Conservation (phyloP, 2,113 vertebrate species). For the Chinchilla lanigera region DNA sequence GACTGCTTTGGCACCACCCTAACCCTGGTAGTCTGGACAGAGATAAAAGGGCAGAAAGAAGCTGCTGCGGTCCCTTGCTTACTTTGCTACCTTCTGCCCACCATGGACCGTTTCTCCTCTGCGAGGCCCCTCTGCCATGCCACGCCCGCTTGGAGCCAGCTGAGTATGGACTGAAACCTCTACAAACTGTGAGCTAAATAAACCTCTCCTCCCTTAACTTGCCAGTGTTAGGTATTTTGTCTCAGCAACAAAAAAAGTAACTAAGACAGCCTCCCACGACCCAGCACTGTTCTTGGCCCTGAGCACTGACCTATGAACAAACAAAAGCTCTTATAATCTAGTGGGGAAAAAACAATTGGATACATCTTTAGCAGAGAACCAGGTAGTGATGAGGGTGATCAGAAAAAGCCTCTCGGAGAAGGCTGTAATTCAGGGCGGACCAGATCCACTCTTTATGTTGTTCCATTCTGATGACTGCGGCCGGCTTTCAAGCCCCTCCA, state of each 20-base stretch:
- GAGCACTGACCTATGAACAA: not conserved
- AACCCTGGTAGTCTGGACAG: not conserved
- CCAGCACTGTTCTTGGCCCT: not conserved
- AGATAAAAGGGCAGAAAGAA: not conserved
- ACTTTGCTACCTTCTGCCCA: not conserved
- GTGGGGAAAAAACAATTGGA: not conserved
- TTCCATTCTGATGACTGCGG: not conserved
- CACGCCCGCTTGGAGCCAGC: not conserved
- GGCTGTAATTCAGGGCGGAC: not conserved
- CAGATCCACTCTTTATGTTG: not conserved
- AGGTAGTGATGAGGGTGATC: not conserved
- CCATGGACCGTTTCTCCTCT: not conserved
- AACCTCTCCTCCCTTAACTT: not conserved
- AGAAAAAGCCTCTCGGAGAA: not conserved
- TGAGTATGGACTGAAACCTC: not conserved
- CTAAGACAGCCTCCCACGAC: not conserved
- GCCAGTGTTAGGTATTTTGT: not conserved
- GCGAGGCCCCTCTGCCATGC: not conserved
- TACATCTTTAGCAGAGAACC: conserved; percentile 14
- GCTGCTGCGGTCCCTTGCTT: not conserved
- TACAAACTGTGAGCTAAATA: not conserved
- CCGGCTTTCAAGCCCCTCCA: not conserved
- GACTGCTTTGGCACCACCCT: not conserved
- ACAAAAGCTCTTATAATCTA: not conserved
- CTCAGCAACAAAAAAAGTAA: not conserved